Evolutionary conservation across 2,113 vertebrate genomes (phyloP).

Genomic region (Pygoscelis antarcticus): DNA sequence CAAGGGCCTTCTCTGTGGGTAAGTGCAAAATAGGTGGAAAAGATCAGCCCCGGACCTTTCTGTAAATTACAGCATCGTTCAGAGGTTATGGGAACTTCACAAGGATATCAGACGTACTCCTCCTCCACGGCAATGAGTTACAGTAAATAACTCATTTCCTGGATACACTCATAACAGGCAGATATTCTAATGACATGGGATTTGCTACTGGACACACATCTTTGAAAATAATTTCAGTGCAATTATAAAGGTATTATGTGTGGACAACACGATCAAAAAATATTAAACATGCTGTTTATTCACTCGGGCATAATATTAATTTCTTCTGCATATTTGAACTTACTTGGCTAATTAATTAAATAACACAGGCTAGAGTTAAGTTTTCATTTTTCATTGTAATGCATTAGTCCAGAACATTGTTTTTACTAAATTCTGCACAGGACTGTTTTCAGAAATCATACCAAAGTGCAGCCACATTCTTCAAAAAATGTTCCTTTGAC

Average conservation of each 20-base stretch:
- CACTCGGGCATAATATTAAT: conserved; percentile 7
- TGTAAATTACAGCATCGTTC: conserved; percentile 52
- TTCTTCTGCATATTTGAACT: conserved; percentile 45
- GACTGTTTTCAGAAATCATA: conserved; percentile 46
- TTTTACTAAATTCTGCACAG: conserved; percentile 20
- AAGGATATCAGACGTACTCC: conserved; percentile 40
- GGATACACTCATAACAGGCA: conserved; percentile 55
- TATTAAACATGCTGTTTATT: conserved; percentile 29
- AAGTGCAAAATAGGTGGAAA: conserved; percentile 57
- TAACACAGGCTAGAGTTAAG: conserved; percentile 40
- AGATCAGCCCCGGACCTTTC: conserved; percentile 21
- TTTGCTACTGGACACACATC: conserved; percentile 70
- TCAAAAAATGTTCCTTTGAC: neutral
- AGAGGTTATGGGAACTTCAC: conserved; percentile 69
- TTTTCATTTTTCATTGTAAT: conserved; percentile 58
- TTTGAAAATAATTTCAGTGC: conserved; percentile 64
- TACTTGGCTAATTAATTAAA: conserved; percentile 49
- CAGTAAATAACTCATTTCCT: conserved; percentile 74
- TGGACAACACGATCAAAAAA: conserved; percentile 52
- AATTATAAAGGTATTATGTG: conserved; percentile 63
- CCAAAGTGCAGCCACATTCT: neutral
- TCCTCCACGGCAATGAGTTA: conserved; percentile 55
- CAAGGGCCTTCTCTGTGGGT: conserved; percentile 49
- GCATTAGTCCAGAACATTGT: conserved; percentile 43
- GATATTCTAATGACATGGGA: conserved; percentile 70